Evolutionary conservation across 2,113 vertebrate genomes (phyloP), one percentile per base, ranked within the genome.

Genomic region (Austrofundulus limnaeus): DNA sequence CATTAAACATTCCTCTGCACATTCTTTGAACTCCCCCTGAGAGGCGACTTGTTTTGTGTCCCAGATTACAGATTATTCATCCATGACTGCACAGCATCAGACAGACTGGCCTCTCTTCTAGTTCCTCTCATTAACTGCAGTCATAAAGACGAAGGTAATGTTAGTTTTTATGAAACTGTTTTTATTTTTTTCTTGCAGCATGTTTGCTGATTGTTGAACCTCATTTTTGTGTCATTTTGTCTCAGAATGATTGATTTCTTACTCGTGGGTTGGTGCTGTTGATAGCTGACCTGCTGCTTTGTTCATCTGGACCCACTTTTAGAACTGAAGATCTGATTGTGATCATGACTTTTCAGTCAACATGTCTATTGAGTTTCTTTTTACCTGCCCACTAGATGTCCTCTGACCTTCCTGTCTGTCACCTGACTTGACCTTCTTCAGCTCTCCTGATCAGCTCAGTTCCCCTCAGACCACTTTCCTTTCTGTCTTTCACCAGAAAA

Each of bases 61-160:
- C 20, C 78, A 76, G 54, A 73, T 68, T 31, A 64, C 21, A 15
- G 25, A 77, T 87, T 80, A 61, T 2, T 76, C 70, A 59, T 54
- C 57, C 81, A 66, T 75, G 83, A 80, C 20, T 70, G 66, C 67
- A 42, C 80, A 28, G 31, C 67, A 77, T 83, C 66, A 80, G 42
- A 80, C 58, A 42, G 46, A 34, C 24, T 5, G 12, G 9, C 5
- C 47, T 59, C 34, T n/a, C 16, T 23, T 67, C 14, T 17, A 23
- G n/a, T 23, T 1, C 16, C 34, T 31, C 25, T 24, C 15, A 12
- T 50, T 46, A 24, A 41, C 28, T 24, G n/a, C 10, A 39, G n/a
- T 25, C 5, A 63, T 1, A 20, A 0, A 62, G 9, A 51, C 28
- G 38, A 0, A 46, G 3, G 2, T n/a, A 45, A 45, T 45, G 17